Conservation (phyloP, 2,797 vertebrate genomes). For the Arctocebus calabarensis region DNA sequence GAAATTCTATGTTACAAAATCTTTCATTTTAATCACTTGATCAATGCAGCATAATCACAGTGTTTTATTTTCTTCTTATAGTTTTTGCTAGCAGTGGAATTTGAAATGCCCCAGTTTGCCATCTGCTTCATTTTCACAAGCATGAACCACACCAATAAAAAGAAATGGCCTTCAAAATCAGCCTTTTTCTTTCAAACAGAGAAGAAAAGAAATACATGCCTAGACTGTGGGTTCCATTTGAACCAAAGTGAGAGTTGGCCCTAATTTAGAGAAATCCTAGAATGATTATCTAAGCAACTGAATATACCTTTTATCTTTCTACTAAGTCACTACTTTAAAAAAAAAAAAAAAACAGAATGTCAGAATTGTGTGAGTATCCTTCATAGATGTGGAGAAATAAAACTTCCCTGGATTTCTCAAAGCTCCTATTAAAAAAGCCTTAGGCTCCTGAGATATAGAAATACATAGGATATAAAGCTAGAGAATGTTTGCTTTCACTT, state of each 20-base stretch:
- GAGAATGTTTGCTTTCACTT: neutral
- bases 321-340: neutral
- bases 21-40: slow-evolving; percentile 48
- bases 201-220: neutral
- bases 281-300: neutral
- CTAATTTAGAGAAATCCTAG: neutral
- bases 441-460: neutral
- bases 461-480: neutral
- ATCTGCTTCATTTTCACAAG: slow-evolving; percentile 70
- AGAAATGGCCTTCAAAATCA: slow-evolving; percentile 48
- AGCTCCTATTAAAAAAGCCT: neutral
- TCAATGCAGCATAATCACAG: slow-evolving; percentile 39
- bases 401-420: neutral
- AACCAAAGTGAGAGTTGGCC: neutral
- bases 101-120: slow-evolving; percentile 69
- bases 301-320: neutral
- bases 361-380: neutral
- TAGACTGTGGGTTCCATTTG: neutral
- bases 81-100: slow-evolving; percentile 39
- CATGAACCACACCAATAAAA: slow-evolving; percentile 57
- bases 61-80: slow-evolving; percentile 62
- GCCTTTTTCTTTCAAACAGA: slow-evolving; percentile 11
- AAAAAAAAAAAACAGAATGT: neutral
- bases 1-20: slow-evolving; percentile 21
- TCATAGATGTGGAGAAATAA: neutral